Evolutionary conservation across 2,888 invertebrate genomes (phyloP).

Genomic region (Campoplex nolae): DNA sequence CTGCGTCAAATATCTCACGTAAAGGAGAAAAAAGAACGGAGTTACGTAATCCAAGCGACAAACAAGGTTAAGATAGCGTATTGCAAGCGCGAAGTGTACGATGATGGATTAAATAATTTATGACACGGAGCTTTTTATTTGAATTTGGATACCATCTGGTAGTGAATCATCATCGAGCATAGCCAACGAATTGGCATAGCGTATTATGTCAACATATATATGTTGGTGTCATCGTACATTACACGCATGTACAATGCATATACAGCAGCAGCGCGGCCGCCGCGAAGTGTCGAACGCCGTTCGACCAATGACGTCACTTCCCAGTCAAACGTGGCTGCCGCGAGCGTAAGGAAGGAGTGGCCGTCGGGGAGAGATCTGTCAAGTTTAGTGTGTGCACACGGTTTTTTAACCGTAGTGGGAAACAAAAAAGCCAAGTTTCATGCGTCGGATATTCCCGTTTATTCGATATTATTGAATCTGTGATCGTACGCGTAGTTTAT

Average conservation of each 20-base stretch:
- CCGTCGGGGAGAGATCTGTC: constrained; percentile 79
- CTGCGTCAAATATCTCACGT: background rate
- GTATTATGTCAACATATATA: constrained; percentile 21
- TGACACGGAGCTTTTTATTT: constrained; percentile 27
- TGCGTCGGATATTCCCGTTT: constrained; percentile 1
- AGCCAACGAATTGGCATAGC: background rate
- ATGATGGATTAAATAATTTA: constrained; percentile 1
- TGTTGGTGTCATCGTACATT: constrained; percentile 3
- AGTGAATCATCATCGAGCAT: constrained; percentile 53
- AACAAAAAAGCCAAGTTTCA: constrained; percentile 21
- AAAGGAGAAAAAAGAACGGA: background rate
- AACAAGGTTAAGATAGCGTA: background rate
- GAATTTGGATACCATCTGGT: constrained; percentile 50
- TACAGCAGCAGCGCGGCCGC: background rate
- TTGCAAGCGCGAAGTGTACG: background rate
- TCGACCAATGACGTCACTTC: constrained; percentile 83
- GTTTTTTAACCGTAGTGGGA: constrained; percentile 50
- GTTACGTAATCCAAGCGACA: background rate
- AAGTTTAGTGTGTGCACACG: constrained; percentile 72
- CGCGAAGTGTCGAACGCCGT: constrained; percentile 62
- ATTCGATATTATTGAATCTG: constrained; percentile 23
- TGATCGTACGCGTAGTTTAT: constrained; percentile 9
- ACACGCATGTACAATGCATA: constrained; percentile 39
- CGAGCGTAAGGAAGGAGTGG: constrained; percentile 79
- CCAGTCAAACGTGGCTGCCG: constrained; percentile 84